Percentiles rank a stretch among this genome's conserved stretches.
phyloP scores from a whole-genome alignment of 2,888 invertebrate species.

The Drosophila barbarae region DNA sequence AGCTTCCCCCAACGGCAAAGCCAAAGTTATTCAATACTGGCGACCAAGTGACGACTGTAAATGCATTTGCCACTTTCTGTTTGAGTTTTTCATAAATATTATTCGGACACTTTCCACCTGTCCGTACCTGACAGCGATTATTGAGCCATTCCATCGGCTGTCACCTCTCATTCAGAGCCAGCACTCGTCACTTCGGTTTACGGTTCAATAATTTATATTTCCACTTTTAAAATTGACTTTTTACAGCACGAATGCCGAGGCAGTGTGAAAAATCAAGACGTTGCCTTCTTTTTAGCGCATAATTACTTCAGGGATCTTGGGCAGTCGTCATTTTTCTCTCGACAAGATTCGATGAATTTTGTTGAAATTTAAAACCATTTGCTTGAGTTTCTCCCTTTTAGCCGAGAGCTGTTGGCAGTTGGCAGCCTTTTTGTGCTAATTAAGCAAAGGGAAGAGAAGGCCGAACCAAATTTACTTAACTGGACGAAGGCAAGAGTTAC shows the following conservation, averaged over 20 bases:
- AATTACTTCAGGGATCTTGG: constrained; percentile 48
- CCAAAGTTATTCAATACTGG: constrained; percentile 8
- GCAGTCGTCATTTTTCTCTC: constrained; percentile 8
- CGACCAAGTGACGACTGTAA: constrained; percentile 3
- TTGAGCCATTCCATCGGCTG: constrained; percentile 1
- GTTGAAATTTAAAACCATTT: constrained; percentile 65
- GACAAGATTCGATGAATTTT: constrained; percentile 32
- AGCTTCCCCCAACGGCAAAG: background rate
- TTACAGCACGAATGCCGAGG: constrained; percentile 36
- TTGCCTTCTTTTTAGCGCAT: constrained; percentile 51
- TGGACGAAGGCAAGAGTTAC: background rate
- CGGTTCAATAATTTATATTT: constrained; percentile 65
- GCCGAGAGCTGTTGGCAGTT: constrained; percentile 26
- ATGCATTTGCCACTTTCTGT: constrained; percentile 42
- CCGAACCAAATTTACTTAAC: constrained; percentile 26
- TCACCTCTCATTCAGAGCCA: background rate
- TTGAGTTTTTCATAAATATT: constrained; percentile 35
- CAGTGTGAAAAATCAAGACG: constrained; percentile 24
- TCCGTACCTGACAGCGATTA: constrained; percentile 31
- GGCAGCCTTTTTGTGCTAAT: constrained; percentile 60
- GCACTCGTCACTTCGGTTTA: constrained; percentile 29
- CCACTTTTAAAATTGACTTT: constrained; percentile 57
- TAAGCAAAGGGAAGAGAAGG: constrained; percentile 42
- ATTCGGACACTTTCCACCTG: constrained; percentile 33
- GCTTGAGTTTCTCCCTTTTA: constrained; percentile 38